Percentiles rank a stretch among this genome's conserved stretches.
These are phyloP conservation scores for Drosophila stalkeri DNA, from an alignment of 2,888 invertebrate genomes.

Conservation along the genomic window DNA sequence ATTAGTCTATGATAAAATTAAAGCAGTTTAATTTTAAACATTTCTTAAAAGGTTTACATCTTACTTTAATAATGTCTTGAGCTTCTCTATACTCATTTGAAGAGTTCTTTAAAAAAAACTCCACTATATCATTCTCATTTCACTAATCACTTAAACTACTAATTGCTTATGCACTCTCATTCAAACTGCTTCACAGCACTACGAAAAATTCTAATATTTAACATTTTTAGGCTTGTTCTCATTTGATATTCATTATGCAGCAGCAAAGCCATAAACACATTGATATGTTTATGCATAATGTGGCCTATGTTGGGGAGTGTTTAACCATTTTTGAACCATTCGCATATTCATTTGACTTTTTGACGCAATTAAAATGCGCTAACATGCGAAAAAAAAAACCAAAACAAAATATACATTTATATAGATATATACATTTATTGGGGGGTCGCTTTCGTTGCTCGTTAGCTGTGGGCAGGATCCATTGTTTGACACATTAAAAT, in stretches of 20 bases:
- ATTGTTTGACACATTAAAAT: constrained; percentile 75
- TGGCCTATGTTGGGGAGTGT: constrained; percentile 17
- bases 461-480: constrained; percentile 19
- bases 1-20: too few species aligned
- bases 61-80: too few species aligned
- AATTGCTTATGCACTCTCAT: constrained; percentile 30
- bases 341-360: constrained; percentile 65
- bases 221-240: constrained; percentile 38
- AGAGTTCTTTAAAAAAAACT: background rate
- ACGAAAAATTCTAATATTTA: constrained; percentile 24
- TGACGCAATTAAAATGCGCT: constrained; percentile 70
- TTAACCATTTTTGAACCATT: constrained; percentile 37
- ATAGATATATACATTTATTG: constrained; percentile 21
- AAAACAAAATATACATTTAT: constrained; percentile 26
- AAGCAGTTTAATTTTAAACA: too few species aligned
- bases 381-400: constrained; percentile 52
- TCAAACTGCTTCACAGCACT: constrained; percentile 29
- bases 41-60: too few species aligned
- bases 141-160: background rate
- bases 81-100: too few species aligned
- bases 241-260: constrained; percentile 70
- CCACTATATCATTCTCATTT: background rate
- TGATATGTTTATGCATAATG: constrained; percentile 42
- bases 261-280: constrained; percentile 64
- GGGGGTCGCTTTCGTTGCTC: background rate